Percentiles rank a stretch among this genome's conserved stretches.
These are phyloP conservation scores for Papio anubis DNA, from an alignment of 2,113 vertebrate genomes.

Conservation along the genomic window DNA sequence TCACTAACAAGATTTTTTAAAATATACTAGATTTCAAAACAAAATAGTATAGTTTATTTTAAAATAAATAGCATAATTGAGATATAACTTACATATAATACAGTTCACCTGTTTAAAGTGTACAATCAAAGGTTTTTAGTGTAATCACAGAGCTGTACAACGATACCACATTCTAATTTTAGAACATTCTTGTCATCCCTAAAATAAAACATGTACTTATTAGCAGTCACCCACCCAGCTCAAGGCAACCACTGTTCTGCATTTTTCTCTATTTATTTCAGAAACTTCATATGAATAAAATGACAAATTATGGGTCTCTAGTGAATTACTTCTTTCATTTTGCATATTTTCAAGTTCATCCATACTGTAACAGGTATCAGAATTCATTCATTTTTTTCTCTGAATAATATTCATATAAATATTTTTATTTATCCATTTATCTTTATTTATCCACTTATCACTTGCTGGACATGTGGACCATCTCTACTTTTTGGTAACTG, in stretches of 20 bases:
- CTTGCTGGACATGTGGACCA: fast-evolving
- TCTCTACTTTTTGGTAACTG: neutral
- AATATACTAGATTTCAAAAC: slow-evolving; percentile 13
- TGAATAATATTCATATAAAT: neutral
- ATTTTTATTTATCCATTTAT: too few species aligned
- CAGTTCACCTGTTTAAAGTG: neutral
- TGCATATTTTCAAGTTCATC: neutral
- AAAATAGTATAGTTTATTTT: neutral
- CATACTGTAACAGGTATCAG: neutral
- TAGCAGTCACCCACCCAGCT: fast-evolving
- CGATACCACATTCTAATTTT: neutral
- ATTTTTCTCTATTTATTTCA: neutral
- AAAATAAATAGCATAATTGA: neutral
- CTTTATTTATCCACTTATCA: too few species aligned
- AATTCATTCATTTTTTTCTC: too few species aligned
- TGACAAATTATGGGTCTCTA: neutral
- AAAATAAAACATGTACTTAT: neutral
- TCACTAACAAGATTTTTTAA: neutral
- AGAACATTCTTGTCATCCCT: neutral
- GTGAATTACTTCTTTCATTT: neutral
- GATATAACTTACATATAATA: neutral
- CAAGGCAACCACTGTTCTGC: neutral
- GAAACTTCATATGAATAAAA: neutral
- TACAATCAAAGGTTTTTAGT: neutral
- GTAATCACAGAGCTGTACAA: neutral